Conservation (phyloP, 2,113 vertebrate genomes). For the Sander lucioperca region DNA sequence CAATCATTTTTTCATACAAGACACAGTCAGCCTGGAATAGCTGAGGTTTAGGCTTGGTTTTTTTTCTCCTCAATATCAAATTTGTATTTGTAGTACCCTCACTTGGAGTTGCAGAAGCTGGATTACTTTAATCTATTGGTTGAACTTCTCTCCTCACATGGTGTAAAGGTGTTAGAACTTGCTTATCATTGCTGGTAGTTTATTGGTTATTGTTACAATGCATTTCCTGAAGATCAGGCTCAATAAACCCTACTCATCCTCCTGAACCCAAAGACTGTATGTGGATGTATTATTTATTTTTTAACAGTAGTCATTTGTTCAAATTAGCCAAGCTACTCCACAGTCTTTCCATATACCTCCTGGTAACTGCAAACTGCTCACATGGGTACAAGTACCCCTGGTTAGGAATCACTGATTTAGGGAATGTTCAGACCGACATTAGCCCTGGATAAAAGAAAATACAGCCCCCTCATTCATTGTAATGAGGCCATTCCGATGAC, state of each 20-base stretch:
- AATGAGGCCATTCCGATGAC: conserved; percentile 25
- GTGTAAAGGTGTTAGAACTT: neutral
- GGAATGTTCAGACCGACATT: conserved; percentile 14
- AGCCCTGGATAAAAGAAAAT: conserved; percentile 28
- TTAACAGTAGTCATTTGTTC: conserved; percentile 26
- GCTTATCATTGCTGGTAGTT: neutral
- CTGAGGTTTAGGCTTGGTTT: neutral
- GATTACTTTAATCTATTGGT: neutral
- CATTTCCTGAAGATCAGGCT: neutral
- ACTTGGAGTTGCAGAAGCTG: neutral
- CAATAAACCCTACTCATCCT: neutral
- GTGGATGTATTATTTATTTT: neutral
- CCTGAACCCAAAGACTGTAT: neutral
- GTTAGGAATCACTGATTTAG: conserved; percentile 28
- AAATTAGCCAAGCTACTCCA: conserved; percentile 19
- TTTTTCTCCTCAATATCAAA: neutral
- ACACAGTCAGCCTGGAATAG: neutral
- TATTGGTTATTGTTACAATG: neutral
- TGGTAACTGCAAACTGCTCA: conserved; percentile 26
- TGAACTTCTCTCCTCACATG: neutral
- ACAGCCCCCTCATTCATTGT: conserved; percentile 33
- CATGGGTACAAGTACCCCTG: conserved; percentile 8
- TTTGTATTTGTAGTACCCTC: neutral
- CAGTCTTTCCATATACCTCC: neutral
- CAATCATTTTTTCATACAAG: neutral